These are phyloP conservation scores for Myotis brandtii DNA, from an alignment of 2,113 vertebrate species.

Conservation along the genomic window DNA sequence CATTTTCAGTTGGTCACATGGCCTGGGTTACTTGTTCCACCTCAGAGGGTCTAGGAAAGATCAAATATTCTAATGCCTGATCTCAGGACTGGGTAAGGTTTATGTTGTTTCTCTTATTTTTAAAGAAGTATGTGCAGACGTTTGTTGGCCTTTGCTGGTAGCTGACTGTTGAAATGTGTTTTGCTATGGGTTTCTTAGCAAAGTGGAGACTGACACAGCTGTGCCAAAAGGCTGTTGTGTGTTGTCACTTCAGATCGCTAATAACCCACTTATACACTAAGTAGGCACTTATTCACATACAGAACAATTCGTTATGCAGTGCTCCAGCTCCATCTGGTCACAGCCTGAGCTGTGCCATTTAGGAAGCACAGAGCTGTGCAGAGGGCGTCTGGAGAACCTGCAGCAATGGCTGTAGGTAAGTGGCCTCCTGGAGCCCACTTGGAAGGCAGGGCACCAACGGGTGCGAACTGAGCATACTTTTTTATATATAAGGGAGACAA, in stretches of 20 bases:
- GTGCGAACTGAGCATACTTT: neutral
- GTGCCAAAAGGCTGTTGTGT: slow-evolving; percentile 70
- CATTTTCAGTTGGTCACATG: neutral
- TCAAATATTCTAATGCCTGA: neutral
- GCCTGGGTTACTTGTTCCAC: neutral
- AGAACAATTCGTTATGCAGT: slow-evolving; percentile 66
- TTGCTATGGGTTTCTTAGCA: slow-evolving; percentile 28
- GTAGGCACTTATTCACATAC: slow-evolving; percentile 67
- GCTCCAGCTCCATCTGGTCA: slow-evolving; percentile 72
- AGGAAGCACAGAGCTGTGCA: slow-evolving; percentile 52
- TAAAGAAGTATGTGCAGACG: neutral
- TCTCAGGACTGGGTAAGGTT: neutral
- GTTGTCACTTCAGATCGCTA: slow-evolving; percentile 73
- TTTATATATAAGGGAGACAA: neutral
- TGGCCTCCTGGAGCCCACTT: neutral
- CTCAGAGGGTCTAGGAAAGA: neutral
- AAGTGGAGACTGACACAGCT: slow-evolving; percentile 53
- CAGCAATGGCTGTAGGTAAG: slow-evolving; percentile 41
- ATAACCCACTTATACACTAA: slow-evolving; percentile 73
- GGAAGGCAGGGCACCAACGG: neutral
- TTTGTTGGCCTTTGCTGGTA: slow-evolving; percentile 38
- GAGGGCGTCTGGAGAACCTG: slow-evolving; percentile 47
- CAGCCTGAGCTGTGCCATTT: slow-evolving; percentile 70
- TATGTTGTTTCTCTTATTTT: neutral
- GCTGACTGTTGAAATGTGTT: slow-evolving; percentile 49